Evolutionary conservation across 2,888 invertebrate genomes (phyloP), one percentile per base, ranked within the genome.

Genomic region (Xylota segnis): DNA sequence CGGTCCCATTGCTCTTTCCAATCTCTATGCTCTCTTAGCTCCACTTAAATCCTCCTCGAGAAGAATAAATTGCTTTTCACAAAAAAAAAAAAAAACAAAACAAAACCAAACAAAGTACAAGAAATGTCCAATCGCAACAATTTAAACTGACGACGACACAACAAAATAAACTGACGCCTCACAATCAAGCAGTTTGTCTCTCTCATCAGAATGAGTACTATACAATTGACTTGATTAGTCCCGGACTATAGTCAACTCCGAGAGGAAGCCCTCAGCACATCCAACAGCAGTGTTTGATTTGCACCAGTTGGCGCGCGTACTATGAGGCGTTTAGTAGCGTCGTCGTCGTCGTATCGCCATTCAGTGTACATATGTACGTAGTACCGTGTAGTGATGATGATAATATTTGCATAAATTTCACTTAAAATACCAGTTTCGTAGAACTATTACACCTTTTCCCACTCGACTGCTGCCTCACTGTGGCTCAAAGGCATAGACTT

Each of bases 141-240:
- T 68, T 59, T 65, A 81, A 23, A 37, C 71, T 34, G 37, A 61
- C 63, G 54, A 61, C 50, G 34, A 61, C 47, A 50, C 10, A 45
- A 34, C 16, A 40, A n/a, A n/a, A 56, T 29, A 63, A 12, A 66
- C 59, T 27, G 63, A 82, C 70, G 76, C 83, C 71, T 65, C 84
- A 75, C 84, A 79, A 70, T 83, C 74, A 78, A 78, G 40, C 7
- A 43, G 34, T 34, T 9, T 66, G 72, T 71, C 37, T 50, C 79
- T 56, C 65, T 37, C 71, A 59, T 71, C 50, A 45, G 50, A 70
- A 81, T 70, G 81, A 77, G 77, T 59, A 61, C 68, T 70, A 45
- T 59, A 75, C 84, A 84, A 84, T 84, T 84, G 81, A 75, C 59
- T 76, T 86, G 82, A 86, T 86, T 86, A 86, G 61, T 82, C 47